Percentiles rank a stretch among this genome's conserved stretches.
Conservation (phyloP, 2,888 invertebrate species). For the Lithophane semibrunnea region DNA sequence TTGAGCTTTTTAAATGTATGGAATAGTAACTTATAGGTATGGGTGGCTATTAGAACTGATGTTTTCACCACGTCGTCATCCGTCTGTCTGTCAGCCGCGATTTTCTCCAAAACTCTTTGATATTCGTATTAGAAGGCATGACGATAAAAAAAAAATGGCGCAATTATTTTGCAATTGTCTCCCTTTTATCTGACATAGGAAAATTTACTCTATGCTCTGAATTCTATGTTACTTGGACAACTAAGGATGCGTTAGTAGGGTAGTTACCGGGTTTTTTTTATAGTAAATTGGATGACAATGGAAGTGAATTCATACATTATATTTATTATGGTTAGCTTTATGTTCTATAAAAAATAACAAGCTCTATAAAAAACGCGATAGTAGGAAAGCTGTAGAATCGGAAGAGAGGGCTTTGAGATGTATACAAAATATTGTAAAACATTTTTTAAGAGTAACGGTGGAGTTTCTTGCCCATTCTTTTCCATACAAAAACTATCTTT, state of each 20-base stretch:
- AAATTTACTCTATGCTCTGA: conserved; percentile 68
- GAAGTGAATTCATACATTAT: no score
- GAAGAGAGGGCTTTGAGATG: not conserved
- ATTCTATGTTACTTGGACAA: conserved; percentile 64
- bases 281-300: conserved; percentile 3
- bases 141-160: no score
- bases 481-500: no score
- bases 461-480: no score
- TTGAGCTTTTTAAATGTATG: not conserved
- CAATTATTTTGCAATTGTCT: not conserved
- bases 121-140: no score
- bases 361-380: no score
- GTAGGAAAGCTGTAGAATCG: no score
- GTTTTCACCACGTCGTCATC: no score
- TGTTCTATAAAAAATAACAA: not conserved
- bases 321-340: not conserved
- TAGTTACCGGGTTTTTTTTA: conserved; percentile 62
- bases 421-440: no score
- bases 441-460: no score
- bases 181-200: not conserved
- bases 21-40: no score
- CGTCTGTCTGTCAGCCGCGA: not conserved
- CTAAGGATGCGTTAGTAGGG: conserved; percentile 63
- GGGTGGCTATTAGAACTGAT: not conserved
- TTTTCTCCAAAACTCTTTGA: not conserved